A percentile compares a stretch with the other conserved stretches of the same genome.
These are phyloP conservation scores for Heliconius nattereri DNA, from an alignment of 1,140 invertebrate genomes.

Conservation along the genomic window DNA sequence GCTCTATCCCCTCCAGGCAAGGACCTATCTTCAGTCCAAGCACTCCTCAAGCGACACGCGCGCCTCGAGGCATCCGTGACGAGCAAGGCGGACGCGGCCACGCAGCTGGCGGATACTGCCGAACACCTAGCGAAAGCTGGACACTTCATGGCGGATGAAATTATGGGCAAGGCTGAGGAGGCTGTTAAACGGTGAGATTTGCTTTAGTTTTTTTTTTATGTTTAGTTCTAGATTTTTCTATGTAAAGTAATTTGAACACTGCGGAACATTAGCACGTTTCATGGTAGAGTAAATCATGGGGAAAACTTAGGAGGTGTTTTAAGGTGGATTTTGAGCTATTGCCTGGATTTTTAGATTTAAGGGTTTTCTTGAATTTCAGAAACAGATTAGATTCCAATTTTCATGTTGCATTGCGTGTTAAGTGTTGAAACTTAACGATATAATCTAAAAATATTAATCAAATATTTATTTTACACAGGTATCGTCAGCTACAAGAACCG, in stretches of 20 bases:
- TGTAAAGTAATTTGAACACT: background rate
- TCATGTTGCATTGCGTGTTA: background rate
- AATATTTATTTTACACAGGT: constrained; percentile 75
- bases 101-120: constrained; percentile 89
- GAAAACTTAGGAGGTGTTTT: too few relatives aligned
- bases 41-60: constrained; percentile 92
- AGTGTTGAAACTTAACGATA: background rate
- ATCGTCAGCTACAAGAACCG: constrained; percentile 92
- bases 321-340: too few relatives aligned
- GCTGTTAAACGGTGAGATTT: constrained; percentile 84
- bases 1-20: constrained; percentile 77
- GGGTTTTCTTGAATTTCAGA: too few relatives aligned
- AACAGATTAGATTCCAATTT: too few relatives aligned
- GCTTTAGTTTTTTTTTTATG: background rate
- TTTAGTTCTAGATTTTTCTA: background rate
- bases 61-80: constrained; percentile 90
- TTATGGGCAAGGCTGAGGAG: constrained; percentile 86
- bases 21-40: constrained; percentile 91
- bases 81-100: constrained; percentile 89
- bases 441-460: background rate
- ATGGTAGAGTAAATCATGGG: too few relatives aligned
- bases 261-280: too few relatives aligned
- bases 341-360: too few relatives aligned
- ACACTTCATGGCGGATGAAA: constrained; percentile 93
- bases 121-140: constrained; percentile 87